These are phyloP conservation scores for Lithobius niger DNA, from an alignment of 1,140 invertebrate species.

Conservation along the genomic window DNA sequence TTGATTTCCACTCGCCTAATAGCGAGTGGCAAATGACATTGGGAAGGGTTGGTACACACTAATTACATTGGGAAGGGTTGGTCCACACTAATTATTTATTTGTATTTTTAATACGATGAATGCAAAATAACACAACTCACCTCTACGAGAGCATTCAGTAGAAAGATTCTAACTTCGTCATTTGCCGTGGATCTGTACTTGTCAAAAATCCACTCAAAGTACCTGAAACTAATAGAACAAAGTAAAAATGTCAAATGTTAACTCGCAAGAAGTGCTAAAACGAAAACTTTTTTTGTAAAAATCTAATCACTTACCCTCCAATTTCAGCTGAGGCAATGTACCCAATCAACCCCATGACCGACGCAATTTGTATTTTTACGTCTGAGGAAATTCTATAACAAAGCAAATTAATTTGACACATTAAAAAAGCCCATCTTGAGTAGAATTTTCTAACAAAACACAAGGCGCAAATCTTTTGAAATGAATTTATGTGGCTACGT, in stretches of 20 bases:
- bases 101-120: too few species aligned
- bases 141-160: slow-evolving; percentile 56
- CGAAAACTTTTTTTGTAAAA: too few species aligned
- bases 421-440: slow-evolving; percentile 11
- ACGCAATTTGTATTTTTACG: slow-evolving; percentile 26
- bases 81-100: too few species aligned
- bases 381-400: slow-evolving; percentile 17
- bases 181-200: slow-evolving; percentile 45
- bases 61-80: too few species aligned
- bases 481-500: too few species aligned
- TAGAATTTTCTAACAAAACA: slow-evolving; percentile 15
- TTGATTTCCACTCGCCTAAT: too few species aligned
- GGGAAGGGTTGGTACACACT: too few species aligned
- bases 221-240: slow-evolving; percentile 41
- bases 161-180: slow-evolving; percentile 56
- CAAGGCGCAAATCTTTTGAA: too few species aligned
- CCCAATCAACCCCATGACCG: slow-evolving; percentile 23
- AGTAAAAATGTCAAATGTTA: slow-evolving; percentile 12
- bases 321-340: slow-evolving; percentile 23
- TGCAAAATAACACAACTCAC: slow-evolving; percentile 32
- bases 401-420: not conserved
- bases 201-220: slow-evolving; percentile 59
- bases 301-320: slow-evolving; percentile 24
- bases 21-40: too few species aligned
- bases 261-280: not conserved